These are phyloP conservation scores for Carduelis carduelis DNA, from an alignment of 2,797 vertebrate species.

Conservation along the genomic window DNA sequence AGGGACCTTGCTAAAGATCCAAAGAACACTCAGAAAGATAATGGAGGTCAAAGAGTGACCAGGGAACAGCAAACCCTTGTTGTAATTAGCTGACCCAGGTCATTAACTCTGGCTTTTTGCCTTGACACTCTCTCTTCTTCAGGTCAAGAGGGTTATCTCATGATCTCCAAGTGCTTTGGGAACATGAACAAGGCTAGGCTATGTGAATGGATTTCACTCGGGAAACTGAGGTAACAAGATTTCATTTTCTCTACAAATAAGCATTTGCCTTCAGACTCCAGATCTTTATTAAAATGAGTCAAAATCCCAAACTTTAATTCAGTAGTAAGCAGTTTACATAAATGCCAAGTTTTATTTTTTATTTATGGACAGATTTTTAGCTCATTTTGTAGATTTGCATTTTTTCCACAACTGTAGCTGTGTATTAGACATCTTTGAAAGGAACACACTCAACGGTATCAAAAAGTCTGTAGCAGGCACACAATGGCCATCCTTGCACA, in stretches of 20 bases:
- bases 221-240: neutral
- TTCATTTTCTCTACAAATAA: neutral
- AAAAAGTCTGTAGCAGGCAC: neutral
- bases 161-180: neutral
- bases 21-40: neutral
- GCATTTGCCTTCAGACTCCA: neutral
- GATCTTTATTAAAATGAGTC: neutral
- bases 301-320: neutral
- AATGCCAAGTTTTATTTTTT: neutral
- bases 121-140: neutral
- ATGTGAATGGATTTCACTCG: neutral
- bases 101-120: neutral
- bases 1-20: neutral
- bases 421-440: neutral
- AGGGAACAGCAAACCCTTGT: neutral
- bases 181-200: neutral
- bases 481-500: accelerated
- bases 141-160: constrained; percentile 51
- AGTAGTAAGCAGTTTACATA: neutral
- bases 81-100: constrained; percentile 2
- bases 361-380: neutral
- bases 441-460: neutral
- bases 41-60: neutral
- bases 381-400: neutral
- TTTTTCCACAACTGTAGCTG: neutral